A percentile compares a stretch with the other conserved stretches of the same genome.
Evolutionary conservation across 2,113 vertebrate genomes (phyloP).

Genomic region (Odontophorus gujanensis): DNA sequence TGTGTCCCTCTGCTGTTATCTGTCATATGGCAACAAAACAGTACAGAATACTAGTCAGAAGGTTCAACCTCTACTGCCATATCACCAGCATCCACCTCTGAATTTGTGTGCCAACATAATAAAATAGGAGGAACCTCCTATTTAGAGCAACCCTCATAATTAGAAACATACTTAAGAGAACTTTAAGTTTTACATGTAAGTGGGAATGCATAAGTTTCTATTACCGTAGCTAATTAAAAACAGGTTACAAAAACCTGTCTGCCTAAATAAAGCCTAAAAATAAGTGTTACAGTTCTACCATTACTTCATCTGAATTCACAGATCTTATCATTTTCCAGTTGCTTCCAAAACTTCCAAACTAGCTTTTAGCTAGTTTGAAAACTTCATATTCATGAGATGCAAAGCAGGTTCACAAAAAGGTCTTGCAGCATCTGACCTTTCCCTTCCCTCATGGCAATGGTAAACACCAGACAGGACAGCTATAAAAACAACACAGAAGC

Average conservation of each 20-base stretch:
- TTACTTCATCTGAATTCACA: not conserved
- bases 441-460: conserved; percentile 7
- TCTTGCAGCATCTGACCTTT: not conserved
- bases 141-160: not conserved
- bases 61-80: too few species aligned
- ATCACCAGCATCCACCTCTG: too few species aligned
- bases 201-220: not conserved
- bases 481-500: not conserved
- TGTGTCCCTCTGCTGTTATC: too few species aligned
- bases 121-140: too few species aligned
- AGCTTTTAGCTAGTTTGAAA: conserved; percentile 12
- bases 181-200: not conserved
- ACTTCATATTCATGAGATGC: not conserved
- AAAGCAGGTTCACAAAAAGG: not conserved
- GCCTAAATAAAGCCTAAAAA: conserved; percentile 1
- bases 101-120: too few species aligned
- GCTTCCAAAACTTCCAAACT: not conserved
- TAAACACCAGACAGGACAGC: not conserved
- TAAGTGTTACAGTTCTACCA: not conserved
- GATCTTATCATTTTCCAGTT: not conserved
- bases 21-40: too few species aligned
- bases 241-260: conserved; percentile 1
- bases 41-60: too few species aligned
- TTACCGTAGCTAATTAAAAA: conserved; percentile 9
- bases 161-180: not conserved